A percentile compares a stretch with the other conserved stretches of the same genome.
phyloP scores from a whole-genome alignment of 1,140 invertebrate species.

The Tetramorium alpestre region DNA sequence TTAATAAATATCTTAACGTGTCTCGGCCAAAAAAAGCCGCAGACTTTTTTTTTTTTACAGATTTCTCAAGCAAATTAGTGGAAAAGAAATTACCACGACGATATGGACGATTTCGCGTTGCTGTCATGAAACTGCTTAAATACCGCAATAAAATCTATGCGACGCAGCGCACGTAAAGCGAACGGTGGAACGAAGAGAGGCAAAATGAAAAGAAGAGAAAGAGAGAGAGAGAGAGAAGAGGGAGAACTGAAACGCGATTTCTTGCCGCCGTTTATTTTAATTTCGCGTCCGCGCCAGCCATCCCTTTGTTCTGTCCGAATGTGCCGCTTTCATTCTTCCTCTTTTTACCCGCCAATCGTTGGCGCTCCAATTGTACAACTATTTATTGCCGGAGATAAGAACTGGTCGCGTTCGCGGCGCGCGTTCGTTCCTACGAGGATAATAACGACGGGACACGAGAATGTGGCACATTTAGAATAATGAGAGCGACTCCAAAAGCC shows the following conservation, averaged over 20 bases:
- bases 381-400: conserved; percentile 32
- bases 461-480: neutral
- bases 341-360: conserved; percentile 68
- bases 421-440: neutral
- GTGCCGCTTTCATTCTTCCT: conserved; percentile 69
- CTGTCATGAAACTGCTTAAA: conserved; percentile 78
- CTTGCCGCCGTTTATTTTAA: conserved; percentile 85
- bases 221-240: conserved; percentile 6
- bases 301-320: conserved; percentile 78
- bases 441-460: neutral
- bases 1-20: neutral
- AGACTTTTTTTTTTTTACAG: neutral
- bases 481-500: neutral
- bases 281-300: conserved; percentile 78
- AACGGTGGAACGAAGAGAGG: neutral
- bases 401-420: neutral
- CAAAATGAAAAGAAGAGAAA: conserved; percentile 21
- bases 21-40: neutral
- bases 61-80: conserved; percentile 1
- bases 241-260: conserved; percentile 71
- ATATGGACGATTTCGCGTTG: neutral
- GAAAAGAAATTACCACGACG: neutral
- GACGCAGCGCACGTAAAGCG: conserved; percentile 3
- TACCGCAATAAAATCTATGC: conserved; percentile 79
- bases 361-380: conserved; percentile 8